Percentiles rank a stretch among this genome's conserved stretches.
phyloP scores from a whole-genome alignment of 1,140 invertebrate species.

The Portunus trituberculatus region DNA sequence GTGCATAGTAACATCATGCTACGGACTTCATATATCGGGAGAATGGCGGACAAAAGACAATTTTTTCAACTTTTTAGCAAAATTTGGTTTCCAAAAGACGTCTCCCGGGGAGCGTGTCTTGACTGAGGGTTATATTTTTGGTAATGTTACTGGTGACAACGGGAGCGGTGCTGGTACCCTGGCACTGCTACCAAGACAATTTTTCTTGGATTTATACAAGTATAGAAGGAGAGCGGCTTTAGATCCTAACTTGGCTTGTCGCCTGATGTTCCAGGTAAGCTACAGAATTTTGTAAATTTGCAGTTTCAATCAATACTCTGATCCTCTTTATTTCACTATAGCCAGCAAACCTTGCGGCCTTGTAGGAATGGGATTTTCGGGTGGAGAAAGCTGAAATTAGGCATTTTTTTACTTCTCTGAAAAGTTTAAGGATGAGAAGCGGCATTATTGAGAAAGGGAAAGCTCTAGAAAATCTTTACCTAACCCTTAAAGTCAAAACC shows the following conservation, averaged over 20 bases:
- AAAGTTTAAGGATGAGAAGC: too few relatives aligned
- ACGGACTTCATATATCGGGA: slow-evolving; percentile 44
- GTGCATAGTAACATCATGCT: background rate
- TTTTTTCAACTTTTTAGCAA: slow-evolving; percentile 95
- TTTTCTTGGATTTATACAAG: slow-evolving; percentile 64
- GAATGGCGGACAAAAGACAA: slow-evolving; percentile 80
- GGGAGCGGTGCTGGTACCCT: slow-evolving; percentile 18
- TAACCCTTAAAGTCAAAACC: too few relatives aligned
- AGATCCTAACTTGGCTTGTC: slow-evolving; percentile 61
- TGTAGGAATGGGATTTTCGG: too few relatives aligned
- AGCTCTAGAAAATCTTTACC: too few relatives aligned
- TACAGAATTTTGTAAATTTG: too few relatives aligned
- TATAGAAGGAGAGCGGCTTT: slow-evolving; percentile 46
- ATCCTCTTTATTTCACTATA: too few relatives aligned
- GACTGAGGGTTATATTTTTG: slow-evolving; percentile 96
- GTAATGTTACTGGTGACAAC: slow-evolving; percentile 85
- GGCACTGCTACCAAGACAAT: slow-evolving; percentile 53
- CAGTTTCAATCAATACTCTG: too few relatives aligned
- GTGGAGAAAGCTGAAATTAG: too few relatives aligned
- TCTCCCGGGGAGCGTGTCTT: slow-evolving; percentile 89
- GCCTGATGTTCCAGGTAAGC: slow-evolving; percentile 66
- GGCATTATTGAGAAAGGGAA: too few relatives aligned
- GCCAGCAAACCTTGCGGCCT: too few relatives aligned
- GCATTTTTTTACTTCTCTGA: too few relatives aligned
- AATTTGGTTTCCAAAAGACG: slow-evolving; percentile 99